Conservation (phyloP, 2,888 invertebrate species). For the Phortica okadai region DNA sequence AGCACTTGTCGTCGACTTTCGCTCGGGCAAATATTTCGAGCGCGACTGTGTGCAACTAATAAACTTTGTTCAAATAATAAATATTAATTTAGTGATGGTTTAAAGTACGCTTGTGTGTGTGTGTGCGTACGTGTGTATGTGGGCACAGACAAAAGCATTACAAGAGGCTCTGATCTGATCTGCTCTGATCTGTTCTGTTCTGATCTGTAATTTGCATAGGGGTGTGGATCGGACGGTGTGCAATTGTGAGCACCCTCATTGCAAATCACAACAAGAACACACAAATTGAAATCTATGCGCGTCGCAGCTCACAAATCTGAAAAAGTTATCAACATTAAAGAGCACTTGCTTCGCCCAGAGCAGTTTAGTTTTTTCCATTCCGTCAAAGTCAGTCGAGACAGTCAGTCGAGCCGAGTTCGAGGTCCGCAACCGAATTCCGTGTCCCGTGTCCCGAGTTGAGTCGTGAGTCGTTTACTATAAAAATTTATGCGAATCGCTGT, state of each 20-base stretch:
- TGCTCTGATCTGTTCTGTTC: too few species aligned
- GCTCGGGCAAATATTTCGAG: too few species aligned
- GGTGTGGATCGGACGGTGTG: too few species aligned
- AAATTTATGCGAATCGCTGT: too few species aligned
- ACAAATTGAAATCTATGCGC: constrained; percentile 62
- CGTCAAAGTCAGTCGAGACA: constrained; percentile 46
- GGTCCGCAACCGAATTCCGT: too few species aligned
- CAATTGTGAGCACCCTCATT: constrained; percentile 47
- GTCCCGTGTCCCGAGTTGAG: too few species aligned
- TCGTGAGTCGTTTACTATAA: too few species aligned
- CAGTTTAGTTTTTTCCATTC: constrained; percentile 45
- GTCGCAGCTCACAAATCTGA: constrained; percentile 40
- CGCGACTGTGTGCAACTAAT: too few species aligned
- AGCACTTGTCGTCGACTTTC: too few species aligned
- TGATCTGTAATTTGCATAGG: too few species aligned
- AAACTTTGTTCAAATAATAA: too few species aligned
- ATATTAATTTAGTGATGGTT: too few species aligned
- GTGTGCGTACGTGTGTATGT: not conserved
- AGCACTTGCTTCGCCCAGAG: constrained; percentile 48
- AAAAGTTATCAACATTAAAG: constrained; percentile 46
- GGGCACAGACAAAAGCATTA: not conserved
- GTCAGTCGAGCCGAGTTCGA: constrained; percentile 32
- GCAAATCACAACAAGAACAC: constrained; percentile 61
- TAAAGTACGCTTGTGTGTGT: not conserved
- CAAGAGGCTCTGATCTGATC: not conserved